Percentiles rank a stretch among this genome's conserved stretches.
phyloP scores from a whole-genome alignment of 2,113 vertebrate species.

The Bubalus kerabau region DNA sequence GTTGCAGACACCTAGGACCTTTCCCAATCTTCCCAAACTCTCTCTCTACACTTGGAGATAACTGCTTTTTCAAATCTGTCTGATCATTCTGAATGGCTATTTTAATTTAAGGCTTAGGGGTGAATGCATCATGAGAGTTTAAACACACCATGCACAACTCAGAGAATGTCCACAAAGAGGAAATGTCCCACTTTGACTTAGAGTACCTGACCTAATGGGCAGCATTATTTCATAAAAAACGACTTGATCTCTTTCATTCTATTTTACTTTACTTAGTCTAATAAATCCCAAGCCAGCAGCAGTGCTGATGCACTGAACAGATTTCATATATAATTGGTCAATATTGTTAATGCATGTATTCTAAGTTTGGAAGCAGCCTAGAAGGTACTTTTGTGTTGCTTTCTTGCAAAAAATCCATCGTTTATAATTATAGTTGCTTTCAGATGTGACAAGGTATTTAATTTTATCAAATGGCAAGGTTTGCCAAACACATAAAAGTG shows the following conservation, averaged over 20 bases:
- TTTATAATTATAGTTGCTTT: constrained; percentile 69
- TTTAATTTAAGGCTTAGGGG: neutral
- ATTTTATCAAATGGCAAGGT: neutral
- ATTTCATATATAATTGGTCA: constrained; percentile 72
- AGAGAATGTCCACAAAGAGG: constrained; percentile 28
- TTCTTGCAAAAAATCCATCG: constrained; percentile 69
- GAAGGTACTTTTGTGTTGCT: constrained; percentile 54
- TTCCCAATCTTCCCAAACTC: neutral
- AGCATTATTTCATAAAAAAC: constrained; percentile 72
- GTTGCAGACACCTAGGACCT: neutral
- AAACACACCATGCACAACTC: neutral
- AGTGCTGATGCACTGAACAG: constrained; percentile 64
- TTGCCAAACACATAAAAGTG: constrained; percentile 36
- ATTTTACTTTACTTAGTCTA: constrained; percentile 65
- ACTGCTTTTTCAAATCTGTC: neutral
- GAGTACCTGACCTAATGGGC: constrained; percentile 59
- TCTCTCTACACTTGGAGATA: too few species aligned
- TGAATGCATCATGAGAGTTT: neutral
- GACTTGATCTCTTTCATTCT: constrained; percentile 70
- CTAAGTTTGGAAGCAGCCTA: constrained; percentile 66
- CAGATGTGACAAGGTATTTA: constrained; percentile 54
- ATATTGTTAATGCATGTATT: constrained; percentile 68
- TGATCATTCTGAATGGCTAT: neutral
- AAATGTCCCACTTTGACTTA: constrained; percentile 57
- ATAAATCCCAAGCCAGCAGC: constrained; percentile 65